A percentile compares a stretch with the other conserved stretches of the same genome.
These are phyloP conservation scores for Drosophila dunni DNA, from an alignment of 1,140 invertebrate genomes.

Conservation along the genomic window DNA sequence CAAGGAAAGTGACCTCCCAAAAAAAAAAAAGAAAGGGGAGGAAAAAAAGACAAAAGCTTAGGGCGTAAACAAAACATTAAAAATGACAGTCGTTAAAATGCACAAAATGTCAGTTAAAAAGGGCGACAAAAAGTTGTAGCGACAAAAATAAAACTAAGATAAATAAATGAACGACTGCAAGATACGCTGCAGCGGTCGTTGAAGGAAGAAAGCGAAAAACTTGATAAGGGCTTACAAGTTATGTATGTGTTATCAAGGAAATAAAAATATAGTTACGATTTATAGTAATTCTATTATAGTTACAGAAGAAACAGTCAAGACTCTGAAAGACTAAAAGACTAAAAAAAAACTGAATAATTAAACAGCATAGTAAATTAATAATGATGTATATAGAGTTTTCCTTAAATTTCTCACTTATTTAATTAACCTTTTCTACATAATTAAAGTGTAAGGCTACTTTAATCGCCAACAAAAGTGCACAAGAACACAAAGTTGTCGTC, in stretches of 20 bases:
- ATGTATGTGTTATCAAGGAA: too few species aligned
- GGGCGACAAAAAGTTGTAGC: too few species aligned
- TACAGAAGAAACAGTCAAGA: too few species aligned
- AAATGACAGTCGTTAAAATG: constrained; percentile 37
- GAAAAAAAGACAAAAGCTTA: constrained; percentile 15
- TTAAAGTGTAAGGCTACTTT: neutral
- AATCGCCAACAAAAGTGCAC: neutral
- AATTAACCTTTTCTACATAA: neutral
- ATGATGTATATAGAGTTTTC: too few species aligned
- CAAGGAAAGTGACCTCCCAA: constrained; percentile 20
- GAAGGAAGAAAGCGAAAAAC: neutral
- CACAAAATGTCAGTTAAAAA: constrained; percentile 23
- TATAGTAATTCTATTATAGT: too few species aligned
- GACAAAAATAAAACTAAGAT: neutral
- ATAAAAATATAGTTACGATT: too few species aligned
- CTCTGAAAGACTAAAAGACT: too few species aligned
- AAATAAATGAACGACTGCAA: neutral
- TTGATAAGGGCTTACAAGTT: too few species aligned
- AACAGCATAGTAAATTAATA: too few species aligned
- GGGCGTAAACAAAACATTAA: constrained; percentile 42
- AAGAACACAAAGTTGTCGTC: constrained; percentile 8
- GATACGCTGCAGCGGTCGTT: neutral
- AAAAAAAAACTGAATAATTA: too few species aligned
- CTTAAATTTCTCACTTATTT: too few species aligned
- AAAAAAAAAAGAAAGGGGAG: constrained; percentile 18